Conservation (phyloP, 2,888 invertebrate genomes). For the Fragum sueziense region DNA sequence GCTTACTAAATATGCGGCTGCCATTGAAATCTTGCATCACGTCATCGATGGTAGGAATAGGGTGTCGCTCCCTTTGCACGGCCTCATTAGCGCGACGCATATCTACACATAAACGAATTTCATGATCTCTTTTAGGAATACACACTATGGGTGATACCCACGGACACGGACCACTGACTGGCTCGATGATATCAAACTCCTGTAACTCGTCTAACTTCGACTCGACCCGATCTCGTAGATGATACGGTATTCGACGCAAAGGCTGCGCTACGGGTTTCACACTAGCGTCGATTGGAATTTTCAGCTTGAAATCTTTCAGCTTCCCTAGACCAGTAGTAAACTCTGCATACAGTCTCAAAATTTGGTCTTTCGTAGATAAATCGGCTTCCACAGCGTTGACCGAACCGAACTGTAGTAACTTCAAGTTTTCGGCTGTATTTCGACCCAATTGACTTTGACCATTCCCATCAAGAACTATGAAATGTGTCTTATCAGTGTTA, state of each 20-base stretch:
- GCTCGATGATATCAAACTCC: constrained; percentile 40
- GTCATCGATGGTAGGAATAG: constrained; percentile 27
- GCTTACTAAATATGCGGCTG: constrained; percentile 15
- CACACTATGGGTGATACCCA: constrained; percentile 48
- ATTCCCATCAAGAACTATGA: constrained; percentile 32
- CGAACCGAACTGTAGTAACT: background rate
- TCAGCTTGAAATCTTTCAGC: constrained; percentile 38
- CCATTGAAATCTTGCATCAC: constrained; percentile 25
- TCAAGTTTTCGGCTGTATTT: constrained; percentile 2
- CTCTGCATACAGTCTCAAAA: constrained; percentile 9
- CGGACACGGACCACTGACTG: constrained; percentile 31
- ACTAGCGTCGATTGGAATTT: constrained; percentile 32
- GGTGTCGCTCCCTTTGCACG: constrained; percentile 15
- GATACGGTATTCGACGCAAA: constrained; percentile 35
- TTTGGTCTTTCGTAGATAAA: background rate
- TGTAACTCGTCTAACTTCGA: constrained; percentile 34
- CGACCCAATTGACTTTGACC: constrained; percentile 27
- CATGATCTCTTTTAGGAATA: constrained; percentile 8
- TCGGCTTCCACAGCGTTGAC: background rate
- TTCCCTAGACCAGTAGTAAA: constrained; percentile 39
- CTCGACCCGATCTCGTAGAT: constrained; percentile 22
- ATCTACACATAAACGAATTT: constrained; percentile 17
- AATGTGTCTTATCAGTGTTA: constrained; percentile 1
- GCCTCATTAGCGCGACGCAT: constrained; percentile 27
- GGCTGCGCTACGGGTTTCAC: constrained; percentile 41